phyloP scores from a whole-genome alignment of 2,888 invertebrate genomes.

The Drosophila macrospina region DNA sequence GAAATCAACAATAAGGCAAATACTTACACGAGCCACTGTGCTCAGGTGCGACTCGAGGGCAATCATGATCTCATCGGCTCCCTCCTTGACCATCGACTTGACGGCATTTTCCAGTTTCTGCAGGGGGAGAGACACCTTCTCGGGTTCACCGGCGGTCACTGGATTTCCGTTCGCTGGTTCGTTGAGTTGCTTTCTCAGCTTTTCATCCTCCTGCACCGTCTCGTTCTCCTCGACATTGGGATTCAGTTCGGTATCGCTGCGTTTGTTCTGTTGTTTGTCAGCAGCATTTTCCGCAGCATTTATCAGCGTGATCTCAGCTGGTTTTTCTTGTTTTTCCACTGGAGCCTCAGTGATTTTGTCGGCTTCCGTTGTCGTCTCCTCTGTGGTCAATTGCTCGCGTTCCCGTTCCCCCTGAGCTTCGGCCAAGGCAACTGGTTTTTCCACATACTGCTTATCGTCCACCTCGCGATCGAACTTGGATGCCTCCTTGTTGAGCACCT shows the following conservation, averaged over 20 bases:
- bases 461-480: slow-evolving; percentile 85
- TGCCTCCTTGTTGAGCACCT: slow-evolving; percentile 79
- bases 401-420: slow-evolving; percentile 74
- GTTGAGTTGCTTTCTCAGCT: slow-evolving; percentile 86
- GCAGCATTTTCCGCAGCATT: slow-evolving; percentile 59
- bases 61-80: slow-evolving; percentile 87
- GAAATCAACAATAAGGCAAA: neutral
- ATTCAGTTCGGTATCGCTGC: slow-evolving; percentile 65
- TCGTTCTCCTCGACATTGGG: slow-evolving; percentile 83
- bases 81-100: slow-evolving; percentile 71
- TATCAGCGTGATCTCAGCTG: slow-evolving; percentile 46
- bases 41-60: slow-evolving; percentile 86
- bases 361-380: slow-evolving; percentile 39
- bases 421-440: slow-evolving; percentile 84
- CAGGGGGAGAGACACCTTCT: slow-evolving; percentile 86
- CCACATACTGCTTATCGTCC: slow-evolving; percentile 85
- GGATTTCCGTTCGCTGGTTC: slow-evolving; percentile 85
- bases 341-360: slow-evolving; percentile 60
- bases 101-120: slow-evolving; percentile 85
- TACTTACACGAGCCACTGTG: slow-evolving; percentile 79
- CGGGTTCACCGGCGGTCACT: slow-evolving; percentile 86
- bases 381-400: slow-evolving; percentile 26
- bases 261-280: slow-evolving; percentile 78
- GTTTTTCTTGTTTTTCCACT: slow-evolving; percentile 74
- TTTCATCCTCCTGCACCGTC: slow-evolving; percentile 86